Percentiles rank a stretch among this genome's conserved stretches.
Conservation (phyloP, 2,113 vertebrate genomes). For the Kryptolebias marmoratus region DNA sequence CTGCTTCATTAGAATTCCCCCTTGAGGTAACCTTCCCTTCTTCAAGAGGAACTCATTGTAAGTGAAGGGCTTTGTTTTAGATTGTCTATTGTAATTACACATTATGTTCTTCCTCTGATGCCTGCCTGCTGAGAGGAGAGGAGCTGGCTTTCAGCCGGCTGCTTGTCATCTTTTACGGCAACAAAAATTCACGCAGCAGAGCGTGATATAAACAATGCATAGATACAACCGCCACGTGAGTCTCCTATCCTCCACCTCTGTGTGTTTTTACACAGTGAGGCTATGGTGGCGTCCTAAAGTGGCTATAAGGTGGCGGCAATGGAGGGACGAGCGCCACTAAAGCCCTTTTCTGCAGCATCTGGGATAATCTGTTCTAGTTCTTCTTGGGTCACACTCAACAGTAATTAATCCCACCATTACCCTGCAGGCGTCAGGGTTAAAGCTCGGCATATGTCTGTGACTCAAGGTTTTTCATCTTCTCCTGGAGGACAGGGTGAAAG, state of each 20-base stretch:
- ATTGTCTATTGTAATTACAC: conserved; percentile 82
- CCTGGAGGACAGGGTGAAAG: conserved; percentile 19
- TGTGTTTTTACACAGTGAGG: conserved; percentile 45
- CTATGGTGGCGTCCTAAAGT: conserved; percentile 48
- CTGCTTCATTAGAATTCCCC: conserved; percentile 85
- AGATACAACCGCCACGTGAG: conserved; percentile 29
- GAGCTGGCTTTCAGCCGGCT: conserved; percentile 28
- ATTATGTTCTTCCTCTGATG: conserved; percentile 70
- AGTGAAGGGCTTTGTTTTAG: conserved; percentile 82
- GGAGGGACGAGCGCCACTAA: conserved; percentile 56
- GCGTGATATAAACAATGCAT: neutral
- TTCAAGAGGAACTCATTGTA: conserved; percentile 72
- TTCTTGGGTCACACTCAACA: conserved; percentile 77
- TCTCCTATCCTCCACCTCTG: conserved; percentile 1
- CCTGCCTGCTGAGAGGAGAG: conserved; percentile 54
- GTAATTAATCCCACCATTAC: conserved; percentile 77
- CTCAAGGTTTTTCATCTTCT: conserved; percentile 37
- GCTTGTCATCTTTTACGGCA: conserved; percentile 7
- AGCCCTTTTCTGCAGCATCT: conserved; percentile 69
- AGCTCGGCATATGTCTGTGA: conserved; percentile 35
- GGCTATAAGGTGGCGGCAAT: conserved; percentile 44
- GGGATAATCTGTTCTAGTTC: conserved; percentile 76
- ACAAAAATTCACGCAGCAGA: neutral
- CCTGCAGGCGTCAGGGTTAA: conserved; percentile 55
- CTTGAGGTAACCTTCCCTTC: conserved; percentile 83